Evolutionary conservation across 1,140 invertebrate species (phyloP).

Genomic region (Pseudachorutes palmiensis): DNA sequence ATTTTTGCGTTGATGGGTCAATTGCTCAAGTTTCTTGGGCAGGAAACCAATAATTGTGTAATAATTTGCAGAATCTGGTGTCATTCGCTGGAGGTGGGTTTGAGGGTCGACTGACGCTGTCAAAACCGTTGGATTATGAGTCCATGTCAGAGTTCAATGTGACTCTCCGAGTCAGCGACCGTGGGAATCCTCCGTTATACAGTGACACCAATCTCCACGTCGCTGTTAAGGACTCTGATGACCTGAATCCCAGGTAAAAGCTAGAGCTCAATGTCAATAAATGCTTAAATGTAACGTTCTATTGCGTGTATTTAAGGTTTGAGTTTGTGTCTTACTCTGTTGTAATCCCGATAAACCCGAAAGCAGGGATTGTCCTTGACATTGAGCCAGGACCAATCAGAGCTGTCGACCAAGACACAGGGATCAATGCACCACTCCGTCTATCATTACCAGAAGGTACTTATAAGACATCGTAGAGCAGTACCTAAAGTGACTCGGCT

Average conservation of each 20-base stretch:
- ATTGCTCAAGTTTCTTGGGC: too few species aligned
- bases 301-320: too few species aligned
- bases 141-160: conserved; percentile 69
- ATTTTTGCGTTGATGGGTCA: neutral
- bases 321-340: conserved; percentile 36
- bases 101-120: conserved; percentile 73
- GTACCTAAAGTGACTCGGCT: too few species aligned
- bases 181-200: conserved; percentile 31
- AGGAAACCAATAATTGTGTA: too few species aligned
- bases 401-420: conserved; percentile 69
- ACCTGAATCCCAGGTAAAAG: conserved; percentile 54
- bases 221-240: conserved; percentile 69
- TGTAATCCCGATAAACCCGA: conserved; percentile 25
- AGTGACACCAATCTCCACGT: conserved; percentile 33
- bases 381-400: conserved; percentile 55
- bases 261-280: too few species aligned
- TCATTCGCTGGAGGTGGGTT: conserved; percentile 48
- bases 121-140: conserved; percentile 75
- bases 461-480: neutral
- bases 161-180: conserved; percentile 54
- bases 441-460: conserved; percentile 54
- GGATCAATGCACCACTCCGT: conserved; percentile 64
- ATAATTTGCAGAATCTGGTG: conserved; percentile 33
- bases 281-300: too few species aligned
- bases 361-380: conserved; percentile 48